Percentiles rank a stretch among this genome's conserved stretches.
These are phyloP conservation scores for Sarcophaga peregrina DNA, from an alignment of 1,140 invertebrate genomes.

Conservation along the genomic window DNA sequence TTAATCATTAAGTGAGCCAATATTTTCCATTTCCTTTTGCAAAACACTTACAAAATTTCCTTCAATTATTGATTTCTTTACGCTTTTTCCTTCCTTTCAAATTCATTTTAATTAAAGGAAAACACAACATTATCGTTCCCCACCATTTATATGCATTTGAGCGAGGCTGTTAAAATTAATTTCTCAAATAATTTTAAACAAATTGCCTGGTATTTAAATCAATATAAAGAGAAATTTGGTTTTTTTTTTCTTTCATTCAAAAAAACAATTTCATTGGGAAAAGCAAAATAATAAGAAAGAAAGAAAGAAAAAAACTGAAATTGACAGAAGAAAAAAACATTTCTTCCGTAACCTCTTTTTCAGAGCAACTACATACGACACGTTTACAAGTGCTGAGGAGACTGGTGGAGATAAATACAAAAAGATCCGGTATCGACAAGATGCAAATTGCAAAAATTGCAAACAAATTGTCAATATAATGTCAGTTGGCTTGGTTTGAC, in stretches of 20 bases:
- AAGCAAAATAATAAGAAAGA: background rate
- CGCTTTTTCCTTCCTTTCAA: no score
- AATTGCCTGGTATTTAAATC: conserved; percentile 11
- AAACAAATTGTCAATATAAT: conserved; percentile 22
- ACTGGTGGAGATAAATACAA: no score
- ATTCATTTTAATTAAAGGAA: no score
- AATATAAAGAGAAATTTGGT: conserved; percentile 5
- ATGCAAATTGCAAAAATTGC: background rate
- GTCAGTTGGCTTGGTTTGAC: background rate
- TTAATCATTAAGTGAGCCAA: no score
- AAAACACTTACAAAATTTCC: no score
- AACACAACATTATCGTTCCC: no score
- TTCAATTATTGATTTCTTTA: no score
- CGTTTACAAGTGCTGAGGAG: background rate
- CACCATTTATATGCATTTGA: background rate
- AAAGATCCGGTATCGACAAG: conserved; percentile 8
- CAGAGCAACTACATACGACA: background rate
- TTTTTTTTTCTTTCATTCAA: background rate
- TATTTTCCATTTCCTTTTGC: no score
- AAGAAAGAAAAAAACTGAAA: no score
- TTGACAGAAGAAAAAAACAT: background rate
- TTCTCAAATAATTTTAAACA: background rate
- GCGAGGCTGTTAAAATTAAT: background rate
- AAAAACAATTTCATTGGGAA: no score
- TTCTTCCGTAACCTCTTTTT: conserved; percentile 21